Evolutionary conservation across 2,113 vertebrate species (phyloP).

Genomic region (Grus americana): DNA sequence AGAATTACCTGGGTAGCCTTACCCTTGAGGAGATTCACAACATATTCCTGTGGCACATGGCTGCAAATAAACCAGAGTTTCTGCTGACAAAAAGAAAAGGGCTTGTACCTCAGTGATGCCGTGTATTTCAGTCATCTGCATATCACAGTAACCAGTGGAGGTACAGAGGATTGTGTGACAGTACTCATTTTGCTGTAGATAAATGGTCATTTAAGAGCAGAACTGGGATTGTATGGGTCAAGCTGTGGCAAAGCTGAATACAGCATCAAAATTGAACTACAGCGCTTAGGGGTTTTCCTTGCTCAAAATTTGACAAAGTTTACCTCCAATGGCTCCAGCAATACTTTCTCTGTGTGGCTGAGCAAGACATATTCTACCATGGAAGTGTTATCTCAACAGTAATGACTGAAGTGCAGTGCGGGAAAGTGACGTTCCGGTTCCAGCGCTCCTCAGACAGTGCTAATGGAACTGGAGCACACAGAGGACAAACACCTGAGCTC

Average conservation of each 20-base stretch:
- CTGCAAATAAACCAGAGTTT: slow-evolving; percentile 84
- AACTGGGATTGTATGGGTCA: slow-evolving; percentile 84
- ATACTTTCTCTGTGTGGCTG: slow-evolving; percentile 84
- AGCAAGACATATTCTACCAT: slow-evolving; percentile 85
- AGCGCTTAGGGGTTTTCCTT: slow-evolving; percentile 78
- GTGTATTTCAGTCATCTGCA: slow-evolving; percentile 84
- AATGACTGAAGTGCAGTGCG: slow-evolving; percentile 86
- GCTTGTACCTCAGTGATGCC: slow-evolving; percentile 77
- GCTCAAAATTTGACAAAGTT: slow-evolving; percentile 83
- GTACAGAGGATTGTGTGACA: slow-evolving; percentile 86
- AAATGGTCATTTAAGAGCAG: slow-evolving; percentile 81
- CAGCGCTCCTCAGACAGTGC: slow-evolving; percentile 87
- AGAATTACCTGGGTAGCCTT: background rate
- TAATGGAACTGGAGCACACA: slow-evolving; percentile 86
- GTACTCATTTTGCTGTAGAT: slow-evolving; percentile 86
- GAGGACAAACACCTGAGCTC: slow-evolving; percentile 88
- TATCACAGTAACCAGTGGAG: slow-evolving; percentile 91
- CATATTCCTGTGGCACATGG: slow-evolving; percentile 87
- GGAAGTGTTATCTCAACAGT: slow-evolving; percentile 84
- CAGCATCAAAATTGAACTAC: slow-evolving; percentile 83
- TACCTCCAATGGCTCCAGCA: slow-evolving; percentile 83
- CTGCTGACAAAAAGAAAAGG: slow-evolving; percentile 76
- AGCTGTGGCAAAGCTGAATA: slow-evolving; percentile 85
- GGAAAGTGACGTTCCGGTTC: slow-evolving; percentile 85
- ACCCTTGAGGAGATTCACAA: slow-evolving; percentile 83